Evolutionary conservation across 2,888 invertebrate genomes (phyloP), one percentile per base, ranked within the genome.

Genomic region (Frankliniella intonsa): DNA sequence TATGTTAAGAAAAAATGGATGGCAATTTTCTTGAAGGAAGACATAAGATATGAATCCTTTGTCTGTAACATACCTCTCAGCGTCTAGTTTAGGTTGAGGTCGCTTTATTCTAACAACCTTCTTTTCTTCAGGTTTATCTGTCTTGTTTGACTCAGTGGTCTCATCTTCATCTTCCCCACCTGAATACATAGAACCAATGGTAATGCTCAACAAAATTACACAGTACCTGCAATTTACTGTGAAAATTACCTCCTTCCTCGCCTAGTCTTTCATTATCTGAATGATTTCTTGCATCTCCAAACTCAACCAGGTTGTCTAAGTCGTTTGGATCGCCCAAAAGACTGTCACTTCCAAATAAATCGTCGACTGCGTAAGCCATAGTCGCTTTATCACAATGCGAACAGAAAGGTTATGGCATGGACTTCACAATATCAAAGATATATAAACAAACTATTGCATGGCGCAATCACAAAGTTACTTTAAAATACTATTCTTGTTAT

Each of bases 11-110:
- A 79, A 19, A 80, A 25, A n/a, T 19, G 80, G 7, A 49, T 80
- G 10, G 50, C 50, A 25, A 3, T 27, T 22, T 12, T 11, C 51
- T 19, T 9, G 8, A 62, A 27, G 22, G 22, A 81, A 81, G 25
- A 19, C 17, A 62, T 17, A 7, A 65, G 27, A 8, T n/a, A n/a
- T n/a, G 38, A 38, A 38, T 38, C 5, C 3, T 38, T 3, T 38
- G 38, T 5, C 38, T 38, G 38, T 3, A 17, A 62, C 51, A 80
- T 82, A 84, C 10, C 92, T 91, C 50, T 93, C 92, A 0, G 92
- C 91, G 84, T 94, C 92, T 38, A 96, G 87, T 84, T 92, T 90
- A 3, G 92, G 92, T 82, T 92, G 90, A 0, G 94, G 93, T 87
- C 93, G 69, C 9, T 12, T 76, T 5, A 76, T 93, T 83, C 91